These are phyloP conservation scores for Hermodice carunculata DNA, from an alignment of 2,888 invertebrate species.

Conservation along the genomic window DNA sequence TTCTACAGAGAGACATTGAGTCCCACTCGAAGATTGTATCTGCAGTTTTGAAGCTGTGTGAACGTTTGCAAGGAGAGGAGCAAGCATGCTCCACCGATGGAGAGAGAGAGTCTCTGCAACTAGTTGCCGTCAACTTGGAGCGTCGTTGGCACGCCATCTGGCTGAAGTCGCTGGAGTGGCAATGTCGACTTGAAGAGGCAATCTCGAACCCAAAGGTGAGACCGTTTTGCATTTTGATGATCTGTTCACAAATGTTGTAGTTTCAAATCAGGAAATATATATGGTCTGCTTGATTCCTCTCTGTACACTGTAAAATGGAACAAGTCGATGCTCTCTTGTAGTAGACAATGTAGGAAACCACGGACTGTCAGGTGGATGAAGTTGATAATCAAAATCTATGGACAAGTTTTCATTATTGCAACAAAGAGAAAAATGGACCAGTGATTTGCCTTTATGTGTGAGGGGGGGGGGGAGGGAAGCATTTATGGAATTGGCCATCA, in stretches of 20 bases:
- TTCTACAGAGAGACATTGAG: conserved; percentile 93
- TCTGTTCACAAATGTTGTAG: neutral
- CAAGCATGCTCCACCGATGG: conserved; percentile 35
- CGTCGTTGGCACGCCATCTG: conserved; percentile 91
- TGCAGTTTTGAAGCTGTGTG: conserved; percentile 67
- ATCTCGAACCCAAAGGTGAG: conserved; percentile 27
- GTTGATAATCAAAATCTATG: too few relatives aligned
- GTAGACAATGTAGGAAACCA: too few relatives aligned
- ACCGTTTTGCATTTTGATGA: neutral
- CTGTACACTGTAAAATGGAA: too few relatives aligned
- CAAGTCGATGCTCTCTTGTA: too few relatives aligned
- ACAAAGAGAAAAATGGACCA: too few relatives aligned
- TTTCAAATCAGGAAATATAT: neutral
- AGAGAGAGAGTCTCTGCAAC: conserved; percentile 59
- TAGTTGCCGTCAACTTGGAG: conserved; percentile 81
- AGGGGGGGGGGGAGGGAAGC: too few relatives aligned
- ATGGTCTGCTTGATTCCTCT: too few relatives aligned
- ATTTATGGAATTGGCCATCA: too few relatives aligned
- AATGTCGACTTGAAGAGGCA: conserved; percentile 85
- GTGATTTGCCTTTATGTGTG: too few relatives aligned
- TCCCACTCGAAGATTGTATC: conserved; percentile 75
- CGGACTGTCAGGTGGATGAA: too few relatives aligned
- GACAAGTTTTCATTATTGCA: too few relatives aligned
- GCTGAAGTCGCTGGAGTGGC: conserved; percentile 91
- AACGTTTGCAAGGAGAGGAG: conserved; percentile 56